Base-by-base conservation (phyloP, 2,797 vertebrate species). In the Rallus crepitans region DNA sequence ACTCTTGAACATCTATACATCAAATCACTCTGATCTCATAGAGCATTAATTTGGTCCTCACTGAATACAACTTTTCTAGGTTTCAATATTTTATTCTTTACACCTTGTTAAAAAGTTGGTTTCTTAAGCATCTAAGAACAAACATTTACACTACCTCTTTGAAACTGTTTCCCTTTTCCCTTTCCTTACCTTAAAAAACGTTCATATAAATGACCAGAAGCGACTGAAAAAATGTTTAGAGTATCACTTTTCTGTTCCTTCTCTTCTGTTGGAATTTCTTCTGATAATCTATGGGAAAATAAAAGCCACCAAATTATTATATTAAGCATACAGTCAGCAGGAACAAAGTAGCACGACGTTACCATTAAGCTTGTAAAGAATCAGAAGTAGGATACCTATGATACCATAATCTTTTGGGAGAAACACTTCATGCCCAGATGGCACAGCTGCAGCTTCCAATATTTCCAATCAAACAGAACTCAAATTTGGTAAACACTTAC, bases 201-300 rank as follows among this genome's bases (percentile, higher is more conserved):
- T 95, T 99, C 99, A 64, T 99, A 99, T 63, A 99, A 98, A 98
- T 99, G 99, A 69, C 99, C 99, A 15, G 99, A 99, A 87, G 99
- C 99, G 96, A 99, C 98, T 11, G 99, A 99, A 98, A 99, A 99
- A 92, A 99, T 98, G 92, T 99, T 99, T 27, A 99, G 98, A 89
- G 98, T 90, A 40, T 99, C 98, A 53, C 97, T 98, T 96, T 98
- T 98, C 92, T 98, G 98, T 85, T 98, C 97, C 63, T 98, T 96
- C 5, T 98, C 96, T 24, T 98, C 97, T 77, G 97, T 86, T 95
- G 97, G 97, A 42, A 97, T 97, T 61, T 96, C 98, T 85, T 98
- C 98, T 93, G 99, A 98, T 96, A 99, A 98, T 97, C 99, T 99
- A 97, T 73, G 66, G 79, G 42, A 19, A 47, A 47, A 95, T 73